phyloP scores from a whole-genome alignment of 2,797 vertebrate species.

The Lophius americanus region DNA sequence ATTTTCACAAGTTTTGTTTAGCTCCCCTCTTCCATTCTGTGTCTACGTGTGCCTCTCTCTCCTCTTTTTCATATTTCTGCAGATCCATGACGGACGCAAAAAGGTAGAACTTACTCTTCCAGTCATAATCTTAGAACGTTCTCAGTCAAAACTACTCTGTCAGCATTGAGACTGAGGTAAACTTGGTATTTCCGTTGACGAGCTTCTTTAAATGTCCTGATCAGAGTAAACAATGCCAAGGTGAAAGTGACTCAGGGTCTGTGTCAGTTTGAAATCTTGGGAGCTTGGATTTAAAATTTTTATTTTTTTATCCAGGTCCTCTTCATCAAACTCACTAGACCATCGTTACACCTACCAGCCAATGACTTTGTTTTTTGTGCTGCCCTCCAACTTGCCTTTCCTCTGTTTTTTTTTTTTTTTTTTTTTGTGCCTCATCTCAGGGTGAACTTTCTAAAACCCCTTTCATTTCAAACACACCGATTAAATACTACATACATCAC shows the following conservation, averaged over 20 bases:
- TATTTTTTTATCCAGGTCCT: constrained; percentile 8
- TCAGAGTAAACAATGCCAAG: constrained; percentile 67
- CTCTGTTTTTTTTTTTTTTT: constrained; percentile 19
- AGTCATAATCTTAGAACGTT: constrained; percentile 73
- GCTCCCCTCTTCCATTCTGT: background rate
- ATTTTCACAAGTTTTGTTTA: constrained; percentile 23
- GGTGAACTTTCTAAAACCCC: constrained; percentile 25
- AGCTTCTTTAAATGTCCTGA: constrained; percentile 5
- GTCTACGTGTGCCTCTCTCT: background rate
- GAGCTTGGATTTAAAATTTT: constrained; percentile 7
- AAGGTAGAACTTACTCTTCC: constrained; percentile 63
- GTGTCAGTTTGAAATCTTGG: background rate
- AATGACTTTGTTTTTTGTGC: constrained; percentile 27
- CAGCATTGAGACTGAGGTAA: constrained; percentile 72
- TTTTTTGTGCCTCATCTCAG: background rate
- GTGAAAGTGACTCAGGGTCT: constrained; percentile 46
- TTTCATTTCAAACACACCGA: constrained; percentile 24
- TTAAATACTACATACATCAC: constrained; percentile 8
- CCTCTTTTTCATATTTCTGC: constrained; percentile 20
- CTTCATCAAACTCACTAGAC: constrained; percentile 47
- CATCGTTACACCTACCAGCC: constrained; percentile 49
- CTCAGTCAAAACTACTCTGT: constrained; percentile 62
- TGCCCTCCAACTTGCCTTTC: constrained; percentile 17
- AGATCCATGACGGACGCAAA: constrained; percentile 41
- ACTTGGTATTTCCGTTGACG: constrained; percentile 39